These are phyloP conservation scores for Mareca penelope DNA, from an alignment of 2,797 vertebrate genomes.

Conservation along the genomic window DNA sequence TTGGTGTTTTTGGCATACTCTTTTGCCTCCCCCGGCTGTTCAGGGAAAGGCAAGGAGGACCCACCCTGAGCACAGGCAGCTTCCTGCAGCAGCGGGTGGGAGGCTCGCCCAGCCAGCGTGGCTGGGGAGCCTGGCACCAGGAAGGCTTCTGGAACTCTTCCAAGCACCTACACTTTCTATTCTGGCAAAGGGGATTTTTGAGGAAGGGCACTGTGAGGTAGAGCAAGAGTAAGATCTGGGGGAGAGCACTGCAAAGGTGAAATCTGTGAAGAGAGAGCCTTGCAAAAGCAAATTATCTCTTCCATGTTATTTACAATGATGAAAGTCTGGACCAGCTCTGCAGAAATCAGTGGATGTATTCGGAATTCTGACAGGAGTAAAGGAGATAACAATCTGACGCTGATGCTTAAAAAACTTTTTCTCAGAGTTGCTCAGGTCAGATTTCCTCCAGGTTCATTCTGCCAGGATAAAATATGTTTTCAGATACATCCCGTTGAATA, in stretches of 20 bases:
- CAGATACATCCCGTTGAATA: not conserved
- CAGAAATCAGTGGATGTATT: not conserved
- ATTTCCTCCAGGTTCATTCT: not conserved
- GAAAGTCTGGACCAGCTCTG: not conserved
- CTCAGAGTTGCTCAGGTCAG: not conserved
- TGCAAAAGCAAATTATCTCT: not conserved
- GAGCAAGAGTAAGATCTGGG: not conserved
- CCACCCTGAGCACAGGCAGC: constrained; percentile 14
- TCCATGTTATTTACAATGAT: not conserved
- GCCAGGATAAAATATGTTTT: constrained; percentile 12
- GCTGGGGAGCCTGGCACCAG: not conserved
- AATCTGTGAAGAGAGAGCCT: not conserved
- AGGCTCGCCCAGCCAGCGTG: not conserved
- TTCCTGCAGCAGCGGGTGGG: constrained; percentile 38
- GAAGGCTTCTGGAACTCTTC: not conserved
- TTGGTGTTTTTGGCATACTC: not conserved
- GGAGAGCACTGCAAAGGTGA: not conserved
- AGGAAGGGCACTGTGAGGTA: not conserved
- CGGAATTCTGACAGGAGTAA: not conserved
- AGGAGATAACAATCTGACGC: not conserved
- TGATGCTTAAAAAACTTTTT: not conserved
- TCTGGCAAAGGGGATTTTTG: not conserved
- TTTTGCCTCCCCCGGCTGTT: not conserved
- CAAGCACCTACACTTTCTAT: not conserved
- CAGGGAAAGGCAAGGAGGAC: constrained; percentile 45